A percentile compares a stretch with the other conserved stretches of the same genome.
Evolutionary conservation across 2,113 vertebrate species (phyloP).

Genomic region (Corydoras sp.): DNA sequence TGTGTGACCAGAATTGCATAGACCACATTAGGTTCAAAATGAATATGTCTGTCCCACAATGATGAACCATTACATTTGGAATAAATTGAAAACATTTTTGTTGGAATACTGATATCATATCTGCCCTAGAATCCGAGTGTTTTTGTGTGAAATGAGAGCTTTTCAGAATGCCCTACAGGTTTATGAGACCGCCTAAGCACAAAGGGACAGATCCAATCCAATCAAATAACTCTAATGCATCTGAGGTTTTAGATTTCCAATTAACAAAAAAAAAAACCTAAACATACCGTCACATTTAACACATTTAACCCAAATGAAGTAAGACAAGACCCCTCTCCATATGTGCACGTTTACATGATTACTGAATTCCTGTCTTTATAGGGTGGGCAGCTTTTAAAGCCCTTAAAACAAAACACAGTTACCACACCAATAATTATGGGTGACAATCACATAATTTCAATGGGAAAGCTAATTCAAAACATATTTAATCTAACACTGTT

Average conservation of each 20-base stretch:
- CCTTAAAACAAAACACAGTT: slow-evolving; percentile 38
- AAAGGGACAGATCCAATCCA: slow-evolving; percentile 2
- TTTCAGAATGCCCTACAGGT: slow-evolving; percentile 2
- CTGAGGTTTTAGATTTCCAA: slow-evolving; percentile 3
- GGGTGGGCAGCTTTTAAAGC: slow-evolving; percentile 22
- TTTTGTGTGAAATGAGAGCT: slow-evolving; percentile 4
- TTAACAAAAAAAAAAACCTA: not conserved
- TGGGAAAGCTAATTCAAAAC: slow-evolving; percentile 29
- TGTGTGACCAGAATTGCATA: slow-evolving; percentile 11
- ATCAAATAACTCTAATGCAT: not conserved
- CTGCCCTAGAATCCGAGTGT: too few species aligned
- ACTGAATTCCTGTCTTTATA: slow-evolving; percentile 33
- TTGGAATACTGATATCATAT: too few species aligned
- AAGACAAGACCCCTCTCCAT: slow-evolving; percentile 23
- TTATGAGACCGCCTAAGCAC: slow-evolving; percentile 3
- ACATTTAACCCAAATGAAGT: slow-evolving; percentile 28
- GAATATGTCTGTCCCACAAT: too few species aligned
- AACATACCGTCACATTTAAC: slow-evolving; percentile 12
- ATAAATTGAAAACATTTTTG: too few species aligned
- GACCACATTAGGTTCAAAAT: slow-evolving; percentile 3
- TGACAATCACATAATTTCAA: slow-evolving; percentile 28
- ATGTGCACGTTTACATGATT: slow-evolving; percentile 21
- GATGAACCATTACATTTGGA: too few species aligned
- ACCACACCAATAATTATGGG: slow-evolving; percentile 27
- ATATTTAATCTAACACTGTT: slow-evolving; percentile 21